phyloP scores from a whole-genome alignment of 2,113 vertebrate species.

The Bujurquina vittata region DNA sequence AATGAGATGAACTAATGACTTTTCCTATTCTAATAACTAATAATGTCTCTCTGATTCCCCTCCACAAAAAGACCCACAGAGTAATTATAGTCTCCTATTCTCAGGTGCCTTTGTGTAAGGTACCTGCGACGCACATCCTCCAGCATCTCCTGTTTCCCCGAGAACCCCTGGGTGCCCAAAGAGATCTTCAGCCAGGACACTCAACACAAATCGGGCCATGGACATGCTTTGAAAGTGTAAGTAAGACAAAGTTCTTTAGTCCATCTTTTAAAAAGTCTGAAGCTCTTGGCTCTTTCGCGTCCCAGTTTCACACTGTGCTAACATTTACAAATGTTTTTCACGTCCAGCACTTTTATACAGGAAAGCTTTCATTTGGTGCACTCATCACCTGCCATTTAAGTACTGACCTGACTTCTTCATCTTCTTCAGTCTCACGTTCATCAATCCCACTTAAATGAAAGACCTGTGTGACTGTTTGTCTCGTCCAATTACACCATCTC shows the following conservation, averaged over 20 bases:
- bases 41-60: constrained; percentile 33
- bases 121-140: background rate
- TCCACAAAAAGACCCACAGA: constrained; percentile 31
- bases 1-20: constrained; percentile 76
- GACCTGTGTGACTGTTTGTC: constrained; percentile 28
- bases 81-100: constrained; percentile 62
- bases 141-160: background rate
- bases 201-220: background rate
- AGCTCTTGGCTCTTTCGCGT: background rate
- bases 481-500: constrained; percentile 46
- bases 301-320: background rate
- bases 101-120: constrained; percentile 47
- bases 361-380: background rate
- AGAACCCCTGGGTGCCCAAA: background rate
- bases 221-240: constrained; percentile 34
- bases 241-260: background rate
- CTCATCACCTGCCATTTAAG: background rate
- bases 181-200: background rate
- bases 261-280: background rate
- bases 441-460: background rate
- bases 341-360: background rate
- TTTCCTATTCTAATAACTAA: constrained; percentile 58
- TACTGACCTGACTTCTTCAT: background rate
- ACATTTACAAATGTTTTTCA: background rate
- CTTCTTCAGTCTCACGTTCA: background rate